phyloP scores from a whole-genome alignment of 2,113 vertebrate genomes.

The Nycticorax nycticorax region DNA sequence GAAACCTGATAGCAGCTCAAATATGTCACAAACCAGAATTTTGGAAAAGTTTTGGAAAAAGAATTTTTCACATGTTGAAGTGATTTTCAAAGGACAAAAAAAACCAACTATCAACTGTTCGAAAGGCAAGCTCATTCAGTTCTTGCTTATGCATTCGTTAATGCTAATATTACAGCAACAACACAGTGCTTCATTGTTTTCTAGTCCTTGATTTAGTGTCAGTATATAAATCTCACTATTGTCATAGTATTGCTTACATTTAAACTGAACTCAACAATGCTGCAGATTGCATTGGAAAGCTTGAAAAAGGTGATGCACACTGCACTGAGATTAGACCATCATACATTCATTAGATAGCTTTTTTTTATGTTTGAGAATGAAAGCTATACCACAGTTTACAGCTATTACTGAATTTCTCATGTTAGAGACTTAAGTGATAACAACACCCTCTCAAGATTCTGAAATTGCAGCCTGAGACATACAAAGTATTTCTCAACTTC shows the following conservation, averaged over 20 bases:
- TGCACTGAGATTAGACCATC: background rate
- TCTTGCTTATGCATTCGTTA: background rate
- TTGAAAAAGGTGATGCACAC: background rate
- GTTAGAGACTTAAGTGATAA: background rate
- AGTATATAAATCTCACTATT: background rate
- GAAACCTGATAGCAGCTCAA: background rate
- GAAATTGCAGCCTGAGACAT: background rate
- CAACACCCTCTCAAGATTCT: background rate
- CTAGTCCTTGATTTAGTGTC: slow-evolving; percentile 22
- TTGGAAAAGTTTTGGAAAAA: background rate
- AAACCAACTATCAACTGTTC: background rate
- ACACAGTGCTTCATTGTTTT: background rate
- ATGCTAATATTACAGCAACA: background rate
- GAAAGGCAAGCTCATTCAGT: background rate
- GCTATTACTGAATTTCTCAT: slow-evolving; percentile 33
- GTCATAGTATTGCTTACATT: background rate
- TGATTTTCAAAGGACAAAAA: background rate
- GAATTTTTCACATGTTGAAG: background rate
- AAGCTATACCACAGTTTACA: background rate
- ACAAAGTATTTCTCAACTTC: background rate
- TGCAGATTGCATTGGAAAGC: background rate
- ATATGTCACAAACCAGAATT: background rate
- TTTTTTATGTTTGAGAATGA: background rate
- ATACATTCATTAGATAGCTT: background rate
- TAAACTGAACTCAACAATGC: slow-evolving; percentile 39